Evolutionary conservation across 2,888 invertebrate species (phyloP), one percentile per base, ranked within the genome.

Genomic region (Dynastes grantii): DNA sequence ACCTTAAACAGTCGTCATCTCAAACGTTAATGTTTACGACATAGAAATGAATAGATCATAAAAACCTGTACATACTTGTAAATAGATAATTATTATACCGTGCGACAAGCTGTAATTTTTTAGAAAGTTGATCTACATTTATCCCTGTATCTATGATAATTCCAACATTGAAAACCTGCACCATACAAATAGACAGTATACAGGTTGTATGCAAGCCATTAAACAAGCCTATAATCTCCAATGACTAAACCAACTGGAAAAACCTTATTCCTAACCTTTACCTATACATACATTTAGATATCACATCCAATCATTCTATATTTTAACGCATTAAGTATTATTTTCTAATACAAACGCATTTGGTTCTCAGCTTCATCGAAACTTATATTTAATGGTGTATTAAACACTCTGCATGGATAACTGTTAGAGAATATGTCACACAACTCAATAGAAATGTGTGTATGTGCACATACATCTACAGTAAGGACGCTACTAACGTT

Each of bases 31-130:
- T 76, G 76, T 65, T 53, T 65, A 76, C 53, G 49, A 65, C 76
- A 65, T 76, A 76, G 65, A 65, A 64, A 76, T 76, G 64, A 76
- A 76, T 76, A 76, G 65, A 76, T 71, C 71, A 71, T 71, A 71
- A 71, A 71, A 71, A 37, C 71, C 37, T 71, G 55, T 71, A 55
- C 70, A 70, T 51, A 71, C 71, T 37, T 71, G 55, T 71, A 71
- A 71, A 55, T 37, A 53, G 76, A 40, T 63, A 63, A 65, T 76
- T 63, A 61, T 76, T 76, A 61, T 76, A 45, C 64, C 58, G 58
- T 27, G 58, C 73, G 29, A 61, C 55, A 40, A 73, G 63, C 27
- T 63, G 29, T 53, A 55, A 63, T 75, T 75, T 73, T 75, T 75
- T 75, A 75, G 75, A 75, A 75, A 75, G 75, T 61, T 75, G 75